Evolutionary conservation across 2,888 invertebrate species (phyloP).

Genomic region (Caenorhabditis auriculariae): DNA sequence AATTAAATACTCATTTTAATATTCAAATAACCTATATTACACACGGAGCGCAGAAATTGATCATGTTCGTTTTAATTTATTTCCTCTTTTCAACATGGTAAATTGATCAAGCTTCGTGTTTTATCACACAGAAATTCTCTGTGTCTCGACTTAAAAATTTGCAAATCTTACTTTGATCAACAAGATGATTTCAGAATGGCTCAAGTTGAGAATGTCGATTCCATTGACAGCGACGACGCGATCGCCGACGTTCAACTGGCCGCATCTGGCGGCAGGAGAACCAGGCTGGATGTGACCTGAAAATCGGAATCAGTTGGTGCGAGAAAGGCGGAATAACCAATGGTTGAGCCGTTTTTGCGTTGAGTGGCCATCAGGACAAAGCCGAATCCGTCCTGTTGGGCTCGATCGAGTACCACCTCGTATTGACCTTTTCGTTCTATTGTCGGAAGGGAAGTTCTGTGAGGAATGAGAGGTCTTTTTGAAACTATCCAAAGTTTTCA

Average conservation of each 20-base stretch:
- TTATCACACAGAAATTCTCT: too few species aligned
- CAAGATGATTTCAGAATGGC: conserved; percentile 94
- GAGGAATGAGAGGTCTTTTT: too few species aligned
- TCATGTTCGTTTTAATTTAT: too few species aligned
- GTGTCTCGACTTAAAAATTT: conserved; percentile 64
- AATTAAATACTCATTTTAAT: too few species aligned
- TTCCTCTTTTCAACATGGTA: background rate
- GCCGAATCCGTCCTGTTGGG: conserved; percentile 94
- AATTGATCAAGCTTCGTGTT: background rate
- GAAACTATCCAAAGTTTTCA: too few species aligned
- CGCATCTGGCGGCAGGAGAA: conserved; percentile 84
- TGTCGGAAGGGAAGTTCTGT: too few species aligned
- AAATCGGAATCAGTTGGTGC: conserved; percentile 14
- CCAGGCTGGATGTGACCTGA: conserved; percentile 88
- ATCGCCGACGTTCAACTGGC: conserved; percentile 77
- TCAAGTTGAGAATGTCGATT: conserved; percentile 83
- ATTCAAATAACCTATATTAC: too few species aligned
- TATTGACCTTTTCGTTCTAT: too few species aligned
- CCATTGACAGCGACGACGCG: conserved; percentile 93
- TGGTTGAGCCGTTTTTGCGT: conserved; percentile 83
- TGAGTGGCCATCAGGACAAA: conserved; percentile 97
- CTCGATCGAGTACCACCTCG: conserved; percentile 59
- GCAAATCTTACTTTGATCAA: conserved; percentile 90
- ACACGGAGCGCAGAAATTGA: too few species aligned
- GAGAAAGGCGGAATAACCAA: conserved; percentile 70